phyloP scores from a whole-genome alignment of 2,888 invertebrate species.

The Lasius platythorax region DNA sequence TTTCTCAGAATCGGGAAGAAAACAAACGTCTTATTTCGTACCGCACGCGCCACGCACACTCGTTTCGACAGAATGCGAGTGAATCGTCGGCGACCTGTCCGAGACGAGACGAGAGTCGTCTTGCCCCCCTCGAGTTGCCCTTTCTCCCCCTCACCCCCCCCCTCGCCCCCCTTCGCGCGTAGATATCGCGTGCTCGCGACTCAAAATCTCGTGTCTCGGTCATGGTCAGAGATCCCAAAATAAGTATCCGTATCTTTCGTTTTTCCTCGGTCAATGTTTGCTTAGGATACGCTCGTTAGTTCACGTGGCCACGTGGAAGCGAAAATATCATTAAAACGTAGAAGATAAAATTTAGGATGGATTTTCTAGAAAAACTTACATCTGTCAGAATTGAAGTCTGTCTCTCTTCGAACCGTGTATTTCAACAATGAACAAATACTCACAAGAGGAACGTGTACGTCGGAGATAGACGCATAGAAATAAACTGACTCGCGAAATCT shows the following conservation, averaged over 20 bases:
- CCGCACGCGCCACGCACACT: slow-evolving; percentile 32
- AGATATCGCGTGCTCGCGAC: slow-evolving; percentile 16
- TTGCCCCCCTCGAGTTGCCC: slow-evolving; percentile 17
- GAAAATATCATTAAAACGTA: not conserved
- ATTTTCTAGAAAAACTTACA: not conserved
- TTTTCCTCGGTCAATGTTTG: not conserved
- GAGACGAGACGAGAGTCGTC: not conserved
- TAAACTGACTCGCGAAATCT: too few relatives aligned
- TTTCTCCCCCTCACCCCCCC: not conserved
- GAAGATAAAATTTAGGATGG: too few relatives aligned
- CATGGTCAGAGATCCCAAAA: slow-evolving; percentile 32
- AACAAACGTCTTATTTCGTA: not conserved
- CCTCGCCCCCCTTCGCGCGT: not conserved
- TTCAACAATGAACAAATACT: too few relatives aligned
- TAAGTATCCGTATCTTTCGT: not conserved
- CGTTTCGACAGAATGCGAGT: slow-evolving; percentile 52
- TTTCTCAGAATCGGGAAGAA: not conserved
- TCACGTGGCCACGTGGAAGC: not conserved
- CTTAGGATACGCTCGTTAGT: not conserved
- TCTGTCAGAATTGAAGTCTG: not conserved
- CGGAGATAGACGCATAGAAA: too few relatives aligned
- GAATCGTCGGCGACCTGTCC: slow-evolving; percentile 38
- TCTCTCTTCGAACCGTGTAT: too few relatives aligned
- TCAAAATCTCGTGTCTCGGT: slow-evolving; percentile 41
- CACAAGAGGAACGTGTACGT: too few relatives aligned